Conservation (phyloP, 2,888 invertebrate species). For the Pyrrhopygopsis socrates region DNA sequence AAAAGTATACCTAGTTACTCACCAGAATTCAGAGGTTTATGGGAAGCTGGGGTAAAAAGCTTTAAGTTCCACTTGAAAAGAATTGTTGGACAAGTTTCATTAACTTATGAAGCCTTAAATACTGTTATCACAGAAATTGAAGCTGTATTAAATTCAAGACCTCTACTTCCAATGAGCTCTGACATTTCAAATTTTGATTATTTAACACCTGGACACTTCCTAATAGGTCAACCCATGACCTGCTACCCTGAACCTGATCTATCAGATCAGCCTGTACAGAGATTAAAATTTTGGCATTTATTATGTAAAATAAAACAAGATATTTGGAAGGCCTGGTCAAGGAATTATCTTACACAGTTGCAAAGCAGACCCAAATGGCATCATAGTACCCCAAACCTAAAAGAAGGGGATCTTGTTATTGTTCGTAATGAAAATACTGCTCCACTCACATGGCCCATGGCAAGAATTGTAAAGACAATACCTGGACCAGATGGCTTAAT, state of each 20-base stretch:
- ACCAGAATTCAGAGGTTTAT: background rate
- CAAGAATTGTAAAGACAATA: slow-evolving; percentile 30
- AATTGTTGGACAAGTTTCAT: background rate
- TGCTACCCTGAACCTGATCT: slow-evolving; percentile 61
- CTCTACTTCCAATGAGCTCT: background rate
- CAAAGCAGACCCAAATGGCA: slow-evolving; percentile 48
- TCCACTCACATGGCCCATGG: slow-evolving; percentile 56
- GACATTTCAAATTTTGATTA: slow-evolving; percentile 6
- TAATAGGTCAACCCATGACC: background rate
- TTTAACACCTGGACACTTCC: slow-evolving; percentile 76
- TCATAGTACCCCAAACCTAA: slow-evolving; percentile 36
- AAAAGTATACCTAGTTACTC: background rate
- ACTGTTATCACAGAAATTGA: background rate
- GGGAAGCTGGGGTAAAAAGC: background rate
- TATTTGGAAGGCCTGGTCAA: slow-evolving; percentile 71
- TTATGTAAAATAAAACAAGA: slow-evolving; percentile 51
- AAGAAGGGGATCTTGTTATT: slow-evolving; percentile 60
- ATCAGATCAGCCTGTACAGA: slow-evolving; percentile 44
- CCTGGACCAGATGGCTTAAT: slow-evolving; percentile 48
- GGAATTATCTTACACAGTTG: slow-evolving; percentile 48
- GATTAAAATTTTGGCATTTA: slow-evolving; percentile 62
- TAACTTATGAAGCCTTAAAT: background rate
- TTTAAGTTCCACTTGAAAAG: background rate
- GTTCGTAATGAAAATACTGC: slow-evolving; percentile 29
- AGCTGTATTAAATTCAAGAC: background rate